These are phyloP conservation scores for Atethmia centrago DNA, from an alignment of 2,888 invertebrate species.

Conservation along the genomic window DNA sequence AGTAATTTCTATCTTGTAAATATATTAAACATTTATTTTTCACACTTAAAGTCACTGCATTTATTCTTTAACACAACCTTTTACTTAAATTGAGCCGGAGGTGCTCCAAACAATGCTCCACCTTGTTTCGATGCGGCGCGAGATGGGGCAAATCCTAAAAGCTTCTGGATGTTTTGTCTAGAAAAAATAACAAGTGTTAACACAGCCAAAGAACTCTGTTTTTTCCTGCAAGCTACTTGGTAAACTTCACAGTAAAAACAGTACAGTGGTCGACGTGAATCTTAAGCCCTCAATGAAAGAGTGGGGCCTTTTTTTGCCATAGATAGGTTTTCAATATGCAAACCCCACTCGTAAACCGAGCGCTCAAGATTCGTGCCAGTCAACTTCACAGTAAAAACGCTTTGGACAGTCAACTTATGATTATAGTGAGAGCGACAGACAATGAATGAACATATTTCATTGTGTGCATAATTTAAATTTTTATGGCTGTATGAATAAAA, in stretches of 20 bases:
- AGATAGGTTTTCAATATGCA: too few species aligned
- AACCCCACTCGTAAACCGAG: background rate
- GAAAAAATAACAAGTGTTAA: slow-evolving; percentile 56
- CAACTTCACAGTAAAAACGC: too few species aligned
- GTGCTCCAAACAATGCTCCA: slow-evolving; percentile 95
- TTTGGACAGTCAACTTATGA: background rate
- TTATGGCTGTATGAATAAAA: background rate
- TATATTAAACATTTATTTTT: slow-evolving; percentile 45
- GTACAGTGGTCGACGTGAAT: background rate
- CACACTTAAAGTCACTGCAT: slow-evolving; percentile 11
- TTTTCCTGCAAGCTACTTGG: background rate
- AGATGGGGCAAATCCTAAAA: slow-evolving; percentile 99
- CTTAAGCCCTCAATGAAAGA: too few species aligned
- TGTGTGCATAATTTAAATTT: background rate
- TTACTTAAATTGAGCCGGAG: slow-evolving; percentile 96
- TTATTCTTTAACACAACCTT: slow-evolving; percentile 11
- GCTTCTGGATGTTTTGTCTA: slow-evolving; percentile 98
- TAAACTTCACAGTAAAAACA: background rate
- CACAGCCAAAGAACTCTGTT: background rate
- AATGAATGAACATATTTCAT: background rate
- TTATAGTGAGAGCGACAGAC: background rate
- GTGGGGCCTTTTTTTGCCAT: background rate
- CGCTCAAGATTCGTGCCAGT: background rate
- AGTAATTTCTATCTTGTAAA: slow-evolving; percentile 30
- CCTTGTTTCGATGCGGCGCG: slow-evolving; percentile 99